Percentiles rank a stretch among this genome's conserved stretches.
These are phyloP conservation scores for Pterobdella sp. DNA, from an alignment of 2,888 invertebrate genomes.

Conservation along the genomic window DNA sequence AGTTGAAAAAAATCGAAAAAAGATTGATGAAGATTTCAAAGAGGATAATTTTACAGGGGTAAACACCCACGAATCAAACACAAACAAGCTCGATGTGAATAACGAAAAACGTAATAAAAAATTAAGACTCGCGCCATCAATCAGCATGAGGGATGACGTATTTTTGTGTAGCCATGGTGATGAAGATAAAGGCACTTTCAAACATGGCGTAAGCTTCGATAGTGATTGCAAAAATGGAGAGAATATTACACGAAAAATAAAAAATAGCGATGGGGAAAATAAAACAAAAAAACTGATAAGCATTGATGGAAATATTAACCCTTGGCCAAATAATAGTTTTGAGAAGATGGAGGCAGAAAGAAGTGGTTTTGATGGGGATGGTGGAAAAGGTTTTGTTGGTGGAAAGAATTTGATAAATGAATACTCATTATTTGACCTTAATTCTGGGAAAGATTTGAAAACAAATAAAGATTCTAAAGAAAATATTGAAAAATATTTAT, in stretches of 20 bases:
- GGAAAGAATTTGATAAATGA: neutral
- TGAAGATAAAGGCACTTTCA: slow-evolving; percentile 2
- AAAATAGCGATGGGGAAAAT: neutral
- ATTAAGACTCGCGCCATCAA: slow-evolving; percentile 3
- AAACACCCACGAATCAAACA: neutral
- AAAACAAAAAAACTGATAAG: neutral
- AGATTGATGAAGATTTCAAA: neutral
- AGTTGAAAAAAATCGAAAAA: neutral
- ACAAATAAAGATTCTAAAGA: neutral
- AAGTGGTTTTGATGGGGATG: neutral
- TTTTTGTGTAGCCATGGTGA: slow-evolving; percentile 7
- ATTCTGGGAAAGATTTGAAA: neutral
- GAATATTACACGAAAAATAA: neutral
- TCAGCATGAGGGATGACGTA: neutral
- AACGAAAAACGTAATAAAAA: neutral
- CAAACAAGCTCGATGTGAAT: neutral
- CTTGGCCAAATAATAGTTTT: neutral
- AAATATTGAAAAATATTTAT: no score
- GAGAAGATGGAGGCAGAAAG: neutral
- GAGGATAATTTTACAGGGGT: neutral
- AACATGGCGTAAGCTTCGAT: neutral
- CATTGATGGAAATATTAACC: neutral
- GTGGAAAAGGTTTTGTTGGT: neutral
- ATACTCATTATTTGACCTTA: neutral
- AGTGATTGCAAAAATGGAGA: neutral